phyloP scores from a whole-genome alignment of 2,797 vertebrate genomes.

The Xiphorhynchus erythropygius region DNA sequence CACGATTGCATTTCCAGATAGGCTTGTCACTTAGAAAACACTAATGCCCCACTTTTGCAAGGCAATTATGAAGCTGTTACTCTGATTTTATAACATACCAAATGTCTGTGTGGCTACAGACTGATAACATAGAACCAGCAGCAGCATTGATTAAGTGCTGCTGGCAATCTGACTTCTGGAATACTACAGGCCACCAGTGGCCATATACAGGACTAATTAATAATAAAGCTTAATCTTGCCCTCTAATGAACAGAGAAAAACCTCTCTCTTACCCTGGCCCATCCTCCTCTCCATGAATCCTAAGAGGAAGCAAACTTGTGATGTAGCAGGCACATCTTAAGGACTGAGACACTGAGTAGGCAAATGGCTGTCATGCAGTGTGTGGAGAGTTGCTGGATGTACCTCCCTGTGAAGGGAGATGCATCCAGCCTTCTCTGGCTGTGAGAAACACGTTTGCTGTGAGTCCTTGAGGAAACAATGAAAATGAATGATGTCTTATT shows the following conservation, averaged over 20 bases:
- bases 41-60: constrained; percentile 55
- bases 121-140: constrained; percentile 54
- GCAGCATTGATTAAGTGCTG: constrained; percentile 51
- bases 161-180: constrained; percentile 46
- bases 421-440: not conserved
- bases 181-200: constrained; percentile 15
- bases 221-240: constrained; percentile 41
- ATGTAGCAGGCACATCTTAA: not conserved
- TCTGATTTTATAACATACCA: constrained; percentile 53
- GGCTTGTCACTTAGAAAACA: constrained; percentile 55
- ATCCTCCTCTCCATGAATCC: not conserved
- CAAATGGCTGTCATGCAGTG: not conserved
- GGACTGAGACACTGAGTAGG: not conserved
- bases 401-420: not conserved
- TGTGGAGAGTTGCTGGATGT: not conserved
- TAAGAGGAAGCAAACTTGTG: not conserved
- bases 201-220: constrained; percentile 60
- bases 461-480: not conserved
- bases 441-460: not conserved
- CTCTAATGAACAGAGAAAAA: constrained; percentile 22
- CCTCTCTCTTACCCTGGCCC: not conserved
- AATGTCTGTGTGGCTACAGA: constrained; percentile 35
- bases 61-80: constrained; percentile 44
- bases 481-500: not conserved
- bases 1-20: constrained; percentile 15